These are phyloP conservation scores for Malurus splendens DNA, from an alignment of 2,797 vertebrate species.

Conservation along the genomic window DNA sequence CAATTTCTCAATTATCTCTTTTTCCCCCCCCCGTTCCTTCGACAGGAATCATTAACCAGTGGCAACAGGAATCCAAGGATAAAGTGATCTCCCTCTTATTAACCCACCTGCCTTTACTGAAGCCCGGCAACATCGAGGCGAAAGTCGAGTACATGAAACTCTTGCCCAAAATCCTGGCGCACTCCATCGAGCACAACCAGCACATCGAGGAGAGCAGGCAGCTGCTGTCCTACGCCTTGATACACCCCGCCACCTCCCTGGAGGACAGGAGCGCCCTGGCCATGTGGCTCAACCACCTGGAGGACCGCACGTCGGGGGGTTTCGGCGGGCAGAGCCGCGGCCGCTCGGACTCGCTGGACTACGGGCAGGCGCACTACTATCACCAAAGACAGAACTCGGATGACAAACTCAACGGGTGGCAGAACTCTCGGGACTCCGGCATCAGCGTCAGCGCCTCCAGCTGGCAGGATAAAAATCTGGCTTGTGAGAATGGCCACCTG, in stretches of 20 bases:
- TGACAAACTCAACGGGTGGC: slow-evolving; percentile 97
- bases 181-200: slow-evolving; percentile 94
- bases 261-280: slow-evolving; percentile 93
- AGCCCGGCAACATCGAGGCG: slow-evolving; percentile 92
- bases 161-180: slow-evolving; percentile 91
- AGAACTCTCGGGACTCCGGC: slow-evolving; percentile 89
- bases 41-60: slow-evolving; percentile 92
- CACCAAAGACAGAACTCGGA: slow-evolving; percentile 97
- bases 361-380: slow-evolving; percentile 83
- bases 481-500: slow-evolving; percentile 92
- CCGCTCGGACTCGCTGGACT: slow-evolving; percentile 87
- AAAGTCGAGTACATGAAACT: slow-evolving; percentile 98
- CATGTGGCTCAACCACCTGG: slow-evolving; percentile 97
- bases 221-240: slow-evolving; percentile 94
- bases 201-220: slow-evolving; percentile 97
- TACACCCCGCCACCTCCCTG: slow-evolving; percentile 94
- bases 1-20: background rate
- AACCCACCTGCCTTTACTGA: slow-evolving; percentile 93
- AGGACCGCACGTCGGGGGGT: slow-evolving; percentile 81
- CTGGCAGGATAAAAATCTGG: slow-evolving; percentile 88
- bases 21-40: rapidly evolving
- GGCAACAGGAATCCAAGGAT: slow-evolving; percentile 95
- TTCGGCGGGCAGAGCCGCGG: slow-evolving; percentile 70
- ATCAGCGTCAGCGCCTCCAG: slow-evolving; percentile 81
- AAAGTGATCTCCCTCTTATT: slow-evolving; percentile 91